Evolutionary conservation across 2,113 vertebrate genomes (phyloP).

Genomic region (Cranoglanis bouderius): DNA sequence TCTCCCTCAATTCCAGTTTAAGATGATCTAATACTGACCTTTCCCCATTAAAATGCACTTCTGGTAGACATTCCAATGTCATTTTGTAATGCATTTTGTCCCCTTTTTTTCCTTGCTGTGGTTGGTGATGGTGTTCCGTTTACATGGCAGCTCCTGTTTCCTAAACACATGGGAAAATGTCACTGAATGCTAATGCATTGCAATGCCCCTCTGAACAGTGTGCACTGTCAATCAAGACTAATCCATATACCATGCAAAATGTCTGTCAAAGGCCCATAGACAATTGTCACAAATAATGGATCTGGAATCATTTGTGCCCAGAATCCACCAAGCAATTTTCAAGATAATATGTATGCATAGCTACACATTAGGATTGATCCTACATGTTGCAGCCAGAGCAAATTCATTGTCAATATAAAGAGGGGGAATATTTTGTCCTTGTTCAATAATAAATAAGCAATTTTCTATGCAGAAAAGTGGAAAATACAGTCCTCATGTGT

Average conservation of each 20-base stretch:
- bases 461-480: background rate
- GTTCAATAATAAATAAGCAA: background rate
- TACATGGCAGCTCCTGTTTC: constrained; percentile 63
- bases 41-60: constrained; percentile 68
- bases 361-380: background rate
- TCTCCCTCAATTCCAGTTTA: constrained; percentile 59
- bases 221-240: constrained; percentile 63
- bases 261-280: constrained; percentile 61
- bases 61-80: constrained; percentile 60
- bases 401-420: background rate
- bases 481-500: constrained; percentile 63
- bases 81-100: constrained; percentile 66
- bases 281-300: constrained; percentile 53
- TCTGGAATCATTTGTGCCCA: constrained; percentile 13
- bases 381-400: background rate
- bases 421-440: background rate
- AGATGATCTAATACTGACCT: constrained; percentile 63
- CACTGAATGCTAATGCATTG: constrained; percentile 70
- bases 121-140: constrained; percentile 62
- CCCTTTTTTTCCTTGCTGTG: constrained; percentile 62
- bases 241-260: constrained; percentile 54
- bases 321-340: constrained; percentile 7
- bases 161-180: constrained; percentile 68
- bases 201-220: constrained; percentile 61
- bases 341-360: constrained; percentile 15